Conservation (phyloP, 2,888 invertebrate species). For the Thymelicus lineola region DNA sequence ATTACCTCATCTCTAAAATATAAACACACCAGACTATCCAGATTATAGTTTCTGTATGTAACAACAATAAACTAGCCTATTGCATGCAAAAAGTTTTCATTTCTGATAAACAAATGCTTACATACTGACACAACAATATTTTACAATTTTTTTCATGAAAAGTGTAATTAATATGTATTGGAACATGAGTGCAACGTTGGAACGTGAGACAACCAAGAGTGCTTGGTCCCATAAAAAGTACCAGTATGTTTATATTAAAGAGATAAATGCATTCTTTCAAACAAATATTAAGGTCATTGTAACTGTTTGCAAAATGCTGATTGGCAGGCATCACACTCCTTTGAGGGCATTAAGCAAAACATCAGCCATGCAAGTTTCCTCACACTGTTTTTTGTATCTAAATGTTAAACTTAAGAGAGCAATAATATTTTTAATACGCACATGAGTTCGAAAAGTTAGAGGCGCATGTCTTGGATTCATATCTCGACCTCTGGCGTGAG, state of each 20-base stretch:
- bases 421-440: conserved; percentile 12
- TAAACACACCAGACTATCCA: not conserved
- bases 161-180: too few species aligned
- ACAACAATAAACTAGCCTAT: too few species aligned
- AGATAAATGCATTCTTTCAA: not conserved
- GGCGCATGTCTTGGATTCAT: conserved; percentile 15
- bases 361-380: conserved; percentile 1
- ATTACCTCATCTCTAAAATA: not conserved
- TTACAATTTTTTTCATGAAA: too few species aligned
- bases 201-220: too few species aligned
- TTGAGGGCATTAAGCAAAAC: conserved; percentile 2
- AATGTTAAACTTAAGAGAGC: not conserved
- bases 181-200: too few species aligned
- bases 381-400: not conserved
- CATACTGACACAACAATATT: too few species aligned
- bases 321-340: not conserved
- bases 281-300: not conserved
- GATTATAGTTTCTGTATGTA: not conserved
- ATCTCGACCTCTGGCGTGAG: conserved; percentile 13
- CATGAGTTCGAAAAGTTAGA: conserved; percentile 12
- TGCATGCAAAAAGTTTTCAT: too few species aligned
- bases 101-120: too few species aligned
- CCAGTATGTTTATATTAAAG: not conserved
- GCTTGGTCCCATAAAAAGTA: too few species aligned
- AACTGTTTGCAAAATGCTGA: not conserved